Base-by-base conservation (phyloP, 2,888 invertebrate species). In the Drosophila tripunctata region DNA sequence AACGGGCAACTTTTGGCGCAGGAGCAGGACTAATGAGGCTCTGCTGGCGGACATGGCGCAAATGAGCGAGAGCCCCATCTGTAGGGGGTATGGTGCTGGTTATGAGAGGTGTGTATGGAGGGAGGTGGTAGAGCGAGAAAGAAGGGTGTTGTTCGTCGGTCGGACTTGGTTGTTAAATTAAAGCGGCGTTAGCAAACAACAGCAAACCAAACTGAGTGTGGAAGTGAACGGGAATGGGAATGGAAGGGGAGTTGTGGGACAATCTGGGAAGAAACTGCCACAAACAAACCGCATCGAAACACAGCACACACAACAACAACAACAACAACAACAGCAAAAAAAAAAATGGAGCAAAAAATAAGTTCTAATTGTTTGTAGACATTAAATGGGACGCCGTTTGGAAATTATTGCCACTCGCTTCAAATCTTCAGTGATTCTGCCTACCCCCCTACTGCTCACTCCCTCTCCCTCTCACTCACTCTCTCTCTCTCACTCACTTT, bases 311-410 rank as follows among this genome's bases (percentile, higher is more conserved):
- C 8, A 27, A 8, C 27, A 27, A n/a, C n/a, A n/a, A n/a, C n/a
- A n/a, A n/a, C n/a, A n/a, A n/a, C n/a, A n/a, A n/a, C n/a, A n/a
- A n/a, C n/a, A n/a, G n/a, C n/a, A n/a, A n/a, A n/a, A n/a, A 10
- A 10, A 27, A 27, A 27, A 27, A 10, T 10, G 27, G 27, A 27
- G 30, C 30, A 51, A 45, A 64, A 62, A 66, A 69, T 47, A 81
- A 75, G 64, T 82, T 81, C 70, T 82, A 81, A 81, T 85, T 81
- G 86, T 82, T 81, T 85, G 86, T 76, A 79, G 83, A 82, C 80
- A 79, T 73, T 82, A 81, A 81, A 81, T 85, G 80, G 75, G 76
- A 55, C 69, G 77, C 86, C 82, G 69, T 75, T 85, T 85, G 80
- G 82, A 85, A 85, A 84, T 84, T 71, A 84, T 81, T 78, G 84